These are phyloP conservation scores for Machimus atricapillus DNA, from an alignment of 2,888 invertebrate genomes.

Conservation along the genomic window DNA sequence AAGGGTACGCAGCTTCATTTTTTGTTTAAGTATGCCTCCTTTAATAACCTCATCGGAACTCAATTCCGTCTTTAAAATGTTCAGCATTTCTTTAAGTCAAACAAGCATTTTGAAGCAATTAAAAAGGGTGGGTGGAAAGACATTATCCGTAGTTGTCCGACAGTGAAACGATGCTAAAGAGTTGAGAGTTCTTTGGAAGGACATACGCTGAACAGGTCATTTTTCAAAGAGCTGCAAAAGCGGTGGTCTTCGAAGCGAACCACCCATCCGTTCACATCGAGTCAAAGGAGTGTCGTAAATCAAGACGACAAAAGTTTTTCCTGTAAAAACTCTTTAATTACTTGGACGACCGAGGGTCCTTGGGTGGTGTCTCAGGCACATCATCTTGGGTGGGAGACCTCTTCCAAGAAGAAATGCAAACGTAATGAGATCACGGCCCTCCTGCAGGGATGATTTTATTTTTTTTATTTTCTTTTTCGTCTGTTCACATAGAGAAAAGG, in stretches of 20 bases:
- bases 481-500: neutral
- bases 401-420: neutral
- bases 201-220: neutral
- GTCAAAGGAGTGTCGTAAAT: neutral
- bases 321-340: neutral
- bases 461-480: neutral
- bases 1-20: neutral
- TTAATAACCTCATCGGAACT: neutral
- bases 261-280: neutral
- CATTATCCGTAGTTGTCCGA: neutral
- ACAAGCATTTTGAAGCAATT: neutral
- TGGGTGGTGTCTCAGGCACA: neutral
- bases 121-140: neutral
- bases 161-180: neutral
- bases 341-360: conserved; percentile 7
- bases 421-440: conserved; percentile 1
- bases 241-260: neutral
- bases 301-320: neutral
- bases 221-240: neutral
- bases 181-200: neutral
- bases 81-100: neutral
- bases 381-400: neutral
- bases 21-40: neutral
- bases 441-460: neutral
- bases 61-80: neutral